Conservation (phyloP, 2,113 vertebrate species). For the Ptyas mucosa region DNA sequence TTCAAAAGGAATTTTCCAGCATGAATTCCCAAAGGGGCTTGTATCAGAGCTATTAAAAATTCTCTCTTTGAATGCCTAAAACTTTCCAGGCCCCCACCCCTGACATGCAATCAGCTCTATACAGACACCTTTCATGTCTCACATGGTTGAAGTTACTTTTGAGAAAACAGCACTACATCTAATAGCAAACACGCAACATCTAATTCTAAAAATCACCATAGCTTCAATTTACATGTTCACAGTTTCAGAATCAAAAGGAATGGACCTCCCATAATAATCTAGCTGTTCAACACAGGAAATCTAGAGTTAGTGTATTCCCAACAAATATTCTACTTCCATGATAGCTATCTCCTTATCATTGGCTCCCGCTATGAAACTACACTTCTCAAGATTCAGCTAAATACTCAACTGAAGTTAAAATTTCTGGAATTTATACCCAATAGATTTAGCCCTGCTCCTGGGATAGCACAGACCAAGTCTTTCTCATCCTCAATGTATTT, state of each 20-base stretch:
- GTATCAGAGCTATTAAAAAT: background rate
- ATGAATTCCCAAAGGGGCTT: background rate
- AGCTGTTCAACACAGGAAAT: background rate
- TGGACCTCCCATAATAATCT: background rate
- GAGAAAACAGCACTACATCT: background rate
- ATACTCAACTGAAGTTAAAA: background rate
- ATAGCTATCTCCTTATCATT: background rate
- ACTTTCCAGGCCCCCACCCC: background rate
- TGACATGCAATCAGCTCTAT: background rate
- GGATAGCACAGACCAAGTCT: background rate
- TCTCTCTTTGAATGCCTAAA: background rate
- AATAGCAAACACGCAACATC: background rate
- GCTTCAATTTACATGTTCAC: background rate
- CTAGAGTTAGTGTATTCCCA: background rate
- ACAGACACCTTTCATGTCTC: background rate
- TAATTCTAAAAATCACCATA: background rate
- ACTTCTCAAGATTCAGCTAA: background rate
- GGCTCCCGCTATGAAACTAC: background rate
- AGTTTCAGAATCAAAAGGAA: background rate
- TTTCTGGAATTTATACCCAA: background rate
- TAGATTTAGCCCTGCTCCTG: background rate
- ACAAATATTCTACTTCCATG: background rate
- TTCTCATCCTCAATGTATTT: background rate
- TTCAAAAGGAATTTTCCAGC: background rate
- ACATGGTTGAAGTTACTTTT: background rate